A percentile compares a stretch with the other conserved stretches of the same genome.
Conservation (phyloP, 2,113 vertebrate genomes). For the Istiophorus platypterus region DNA sequence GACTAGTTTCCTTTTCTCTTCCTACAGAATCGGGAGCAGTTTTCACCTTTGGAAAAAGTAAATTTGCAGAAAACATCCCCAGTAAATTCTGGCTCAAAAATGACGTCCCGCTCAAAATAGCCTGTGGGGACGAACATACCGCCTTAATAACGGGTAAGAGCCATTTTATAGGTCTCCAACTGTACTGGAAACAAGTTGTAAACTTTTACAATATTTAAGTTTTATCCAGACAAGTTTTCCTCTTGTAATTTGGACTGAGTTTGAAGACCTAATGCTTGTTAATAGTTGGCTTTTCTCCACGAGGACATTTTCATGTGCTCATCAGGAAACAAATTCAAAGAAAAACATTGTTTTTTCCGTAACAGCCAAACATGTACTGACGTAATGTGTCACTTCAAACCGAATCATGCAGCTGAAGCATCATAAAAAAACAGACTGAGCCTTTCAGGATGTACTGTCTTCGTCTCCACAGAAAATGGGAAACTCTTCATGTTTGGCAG, state of each 20-base stretch:
- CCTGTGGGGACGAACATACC: slow-evolving; percentile 95
- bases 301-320: too few relatives aligned
- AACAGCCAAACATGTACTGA: too few relatives aligned
- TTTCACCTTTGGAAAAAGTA: slow-evolving; percentile 97
- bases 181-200: neutral
- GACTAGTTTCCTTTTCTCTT: neutral
- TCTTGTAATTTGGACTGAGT: too few relatives aligned
- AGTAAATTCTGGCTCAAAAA: slow-evolving; percentile 98
- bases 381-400: too few relatives aligned
- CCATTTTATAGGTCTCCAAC: neutral
- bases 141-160: slow-evolving; percentile 92
- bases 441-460: neutral
- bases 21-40: slow-evolving; percentile 92
- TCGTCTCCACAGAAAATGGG: slow-evolving; percentile 87
- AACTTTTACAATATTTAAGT: neutral
- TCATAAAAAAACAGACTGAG: neutral
- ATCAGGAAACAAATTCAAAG: too few relatives aligned
- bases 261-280: neutral
- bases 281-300: neutral
- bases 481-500: slow-evolving; percentile 97
- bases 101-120: slow-evolving; percentile 87
- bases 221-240: neutral
- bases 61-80: slow-evolving; percentile 92
- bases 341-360: too few relatives aligned
- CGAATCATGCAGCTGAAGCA: too few relatives aligned